Evolutionary conservation across 2,797 vertebrate genomes (phyloP).

Genomic region (Acipenser oxyrinchus): DNA sequence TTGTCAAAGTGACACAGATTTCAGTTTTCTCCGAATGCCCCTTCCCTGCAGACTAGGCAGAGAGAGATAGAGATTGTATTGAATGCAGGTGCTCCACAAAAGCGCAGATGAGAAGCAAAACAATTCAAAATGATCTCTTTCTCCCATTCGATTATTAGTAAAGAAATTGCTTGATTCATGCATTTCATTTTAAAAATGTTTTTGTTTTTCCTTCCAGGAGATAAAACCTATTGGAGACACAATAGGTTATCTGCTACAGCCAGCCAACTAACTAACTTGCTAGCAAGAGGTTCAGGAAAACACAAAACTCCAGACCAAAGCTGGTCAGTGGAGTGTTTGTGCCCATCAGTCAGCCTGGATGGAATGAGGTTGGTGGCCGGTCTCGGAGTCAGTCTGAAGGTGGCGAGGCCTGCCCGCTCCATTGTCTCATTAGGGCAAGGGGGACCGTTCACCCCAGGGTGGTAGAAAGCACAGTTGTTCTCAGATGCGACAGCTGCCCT

Average conservation of each 20-base stretch:
- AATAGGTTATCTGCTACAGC: background rate
- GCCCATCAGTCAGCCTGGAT: background rate
- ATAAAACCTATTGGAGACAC: background rate
- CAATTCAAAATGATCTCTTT: too few species aligned
- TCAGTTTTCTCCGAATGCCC: too few species aligned
- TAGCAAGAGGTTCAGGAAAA: too few species aligned
- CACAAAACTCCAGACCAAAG: background rate
- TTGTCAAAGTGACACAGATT: too few species aligned
- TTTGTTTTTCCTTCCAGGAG: background rate
- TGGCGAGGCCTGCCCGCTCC: background rate
- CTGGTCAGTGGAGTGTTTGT: background rate
- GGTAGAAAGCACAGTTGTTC: conserved; percentile 90
- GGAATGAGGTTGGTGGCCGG: background rate
- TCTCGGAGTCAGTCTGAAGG: background rate
- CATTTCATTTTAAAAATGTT: too few species aligned
- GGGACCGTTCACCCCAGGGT: conserved; percentile 87
- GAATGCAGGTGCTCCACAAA: too few species aligned
- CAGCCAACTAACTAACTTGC: too few species aligned
- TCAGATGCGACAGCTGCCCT: conserved; percentile 89
- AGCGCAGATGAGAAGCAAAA: too few species aligned
- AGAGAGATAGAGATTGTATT: too few species aligned
- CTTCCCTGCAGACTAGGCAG: too few species aligned
- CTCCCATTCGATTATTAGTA: too few species aligned
- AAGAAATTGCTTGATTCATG: too few species aligned
- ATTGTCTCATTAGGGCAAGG: conserved; percentile 52